These are phyloP conservation scores for Muscicapa comitata DNA, from an alignment of 2,797 vertebrate species.

Conservation along the genomic window DNA sequence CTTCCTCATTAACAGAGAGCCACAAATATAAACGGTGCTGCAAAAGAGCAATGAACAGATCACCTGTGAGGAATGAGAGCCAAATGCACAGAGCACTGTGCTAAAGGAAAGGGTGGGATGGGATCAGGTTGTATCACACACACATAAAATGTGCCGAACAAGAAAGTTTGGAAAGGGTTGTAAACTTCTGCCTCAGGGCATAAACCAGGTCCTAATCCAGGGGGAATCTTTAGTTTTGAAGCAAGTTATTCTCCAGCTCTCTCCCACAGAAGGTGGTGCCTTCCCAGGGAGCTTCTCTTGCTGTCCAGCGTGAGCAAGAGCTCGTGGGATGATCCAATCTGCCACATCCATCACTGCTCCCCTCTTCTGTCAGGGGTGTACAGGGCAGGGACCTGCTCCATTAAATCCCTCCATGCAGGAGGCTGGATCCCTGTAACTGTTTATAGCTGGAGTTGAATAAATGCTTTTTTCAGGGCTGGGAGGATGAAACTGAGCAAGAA, in stretches of 20 bases:
- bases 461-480: background rate
- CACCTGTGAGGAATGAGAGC: background rate
- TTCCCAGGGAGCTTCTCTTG: background rate
- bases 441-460: background rate
- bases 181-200: background rate
- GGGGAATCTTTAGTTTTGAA: background rate
- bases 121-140: fast-evolving
- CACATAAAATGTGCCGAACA: fast-evolving
- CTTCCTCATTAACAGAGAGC: background rate
- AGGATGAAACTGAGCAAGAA: background rate
- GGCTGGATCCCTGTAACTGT: background rate
- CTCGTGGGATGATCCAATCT: background rate
- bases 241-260: background rate
- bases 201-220: background rate
- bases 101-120: fast-evolving
- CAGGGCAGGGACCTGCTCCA: background rate
- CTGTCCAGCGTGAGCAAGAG: background rate
- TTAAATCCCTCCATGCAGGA: background rate
- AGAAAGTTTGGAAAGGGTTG: background rate
- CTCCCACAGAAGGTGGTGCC: fast-evolving
- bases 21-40: background rate
- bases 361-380: background rate
- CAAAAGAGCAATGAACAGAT: background rate
- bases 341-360: background rate
- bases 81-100: fast-evolving